phyloP scores from a whole-genome alignment of 2,113 vertebrate species.

The Riparia riparia region DNA sequence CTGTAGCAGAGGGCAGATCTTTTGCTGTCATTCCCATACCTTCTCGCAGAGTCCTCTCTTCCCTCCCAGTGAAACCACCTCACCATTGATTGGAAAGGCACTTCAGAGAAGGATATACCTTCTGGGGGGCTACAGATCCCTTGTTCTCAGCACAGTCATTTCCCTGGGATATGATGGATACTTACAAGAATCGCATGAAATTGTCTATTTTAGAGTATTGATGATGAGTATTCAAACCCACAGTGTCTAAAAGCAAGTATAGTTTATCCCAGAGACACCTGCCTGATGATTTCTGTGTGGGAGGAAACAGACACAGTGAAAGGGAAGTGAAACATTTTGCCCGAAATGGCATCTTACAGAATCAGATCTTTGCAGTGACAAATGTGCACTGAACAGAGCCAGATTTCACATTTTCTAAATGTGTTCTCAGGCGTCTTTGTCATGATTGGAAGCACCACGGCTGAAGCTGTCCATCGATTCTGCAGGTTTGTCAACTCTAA shows the following conservation, averaged over 20 bases:
- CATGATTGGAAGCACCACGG: slow-evolving; percentile 5
- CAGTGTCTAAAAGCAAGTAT: slow-evolving; percentile 55
- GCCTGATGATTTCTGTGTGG: slow-evolving; percentile 39
- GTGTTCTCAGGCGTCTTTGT: not conserved
- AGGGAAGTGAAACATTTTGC: slow-evolving; percentile 24
- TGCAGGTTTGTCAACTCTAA: not conserved
- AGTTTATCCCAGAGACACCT: slow-evolving; percentile 54
- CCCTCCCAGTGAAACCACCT: not conserved
- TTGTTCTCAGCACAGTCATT: not conserved
- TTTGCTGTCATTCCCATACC: not conserved
- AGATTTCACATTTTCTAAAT: slow-evolving; percentile 41
- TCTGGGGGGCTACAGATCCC: not conserved
- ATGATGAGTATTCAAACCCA: slow-evolving; percentile 15
- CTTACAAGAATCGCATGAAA: not conserved
- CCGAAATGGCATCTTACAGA: slow-evolving; percentile 18
- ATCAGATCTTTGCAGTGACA: slow-evolving; percentile 42
- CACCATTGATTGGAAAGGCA: not conserved
- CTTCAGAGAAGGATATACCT: not conserved
- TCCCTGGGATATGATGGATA: not conserved
- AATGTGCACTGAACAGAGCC: not conserved
- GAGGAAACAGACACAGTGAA: slow-evolving; percentile 63
- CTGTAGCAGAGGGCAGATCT: not conserved
- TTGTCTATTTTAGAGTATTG: slow-evolving; percentile 48
- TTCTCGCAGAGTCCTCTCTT: not conserved
- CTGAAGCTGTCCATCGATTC: not conserved